Evolutionary conservation across 2,888 invertebrate genomes (phyloP).

Genomic region (Ellobium chinense): DNA sequence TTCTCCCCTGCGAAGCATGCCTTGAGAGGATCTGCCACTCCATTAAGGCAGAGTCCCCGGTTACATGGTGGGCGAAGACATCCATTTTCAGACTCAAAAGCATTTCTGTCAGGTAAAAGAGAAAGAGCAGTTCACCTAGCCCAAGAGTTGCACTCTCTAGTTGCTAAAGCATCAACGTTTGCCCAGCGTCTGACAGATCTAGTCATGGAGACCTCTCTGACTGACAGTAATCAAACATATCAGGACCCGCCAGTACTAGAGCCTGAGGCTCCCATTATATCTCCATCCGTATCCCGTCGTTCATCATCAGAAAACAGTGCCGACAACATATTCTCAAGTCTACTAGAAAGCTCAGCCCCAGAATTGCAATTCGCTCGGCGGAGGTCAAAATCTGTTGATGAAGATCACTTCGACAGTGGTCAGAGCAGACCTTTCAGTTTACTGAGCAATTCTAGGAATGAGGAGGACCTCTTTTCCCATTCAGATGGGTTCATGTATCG

Average conservation of each 20-base stretch:
- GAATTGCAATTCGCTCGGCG: conserved; percentile 7
- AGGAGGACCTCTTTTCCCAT: conserved; percentile 11
- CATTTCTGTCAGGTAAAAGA: conserved; percentile 24
- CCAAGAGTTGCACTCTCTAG: conserved; percentile 41
- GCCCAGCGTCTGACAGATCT: conserved; percentile 40
- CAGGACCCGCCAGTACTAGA: conserved; percentile 53
- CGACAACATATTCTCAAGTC: conserved; percentile 31
- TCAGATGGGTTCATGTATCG: conserved; percentile 20
- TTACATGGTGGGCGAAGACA: conserved; percentile 24
- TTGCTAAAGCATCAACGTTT: conserved; percentile 46
- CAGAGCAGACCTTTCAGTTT: conserved; percentile 10
- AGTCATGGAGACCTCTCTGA: conserved; percentile 37
- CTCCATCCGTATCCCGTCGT: conserved; percentile 40
- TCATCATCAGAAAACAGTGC: conserved; percentile 31
- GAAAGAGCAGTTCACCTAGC: conserved; percentile 40
- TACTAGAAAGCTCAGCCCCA: conserved; percentile 9
- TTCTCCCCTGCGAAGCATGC: not conserved
- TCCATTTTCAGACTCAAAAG: conserved; percentile 8
- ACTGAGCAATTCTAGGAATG: conserved; percentile 12
- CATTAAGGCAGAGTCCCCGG: conserved; percentile 45
- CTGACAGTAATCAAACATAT: conserved; percentile 44
- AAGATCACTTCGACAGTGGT: conserved; percentile 16
- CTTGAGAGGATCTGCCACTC: conserved; percentile 12
- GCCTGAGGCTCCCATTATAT: conserved; percentile 46
- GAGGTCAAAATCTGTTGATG: conserved; percentile 44